Evolutionary conservation across 2,113 vertebrate species (phyloP).

Genomic region (Elaphurus davidianus): DNA sequence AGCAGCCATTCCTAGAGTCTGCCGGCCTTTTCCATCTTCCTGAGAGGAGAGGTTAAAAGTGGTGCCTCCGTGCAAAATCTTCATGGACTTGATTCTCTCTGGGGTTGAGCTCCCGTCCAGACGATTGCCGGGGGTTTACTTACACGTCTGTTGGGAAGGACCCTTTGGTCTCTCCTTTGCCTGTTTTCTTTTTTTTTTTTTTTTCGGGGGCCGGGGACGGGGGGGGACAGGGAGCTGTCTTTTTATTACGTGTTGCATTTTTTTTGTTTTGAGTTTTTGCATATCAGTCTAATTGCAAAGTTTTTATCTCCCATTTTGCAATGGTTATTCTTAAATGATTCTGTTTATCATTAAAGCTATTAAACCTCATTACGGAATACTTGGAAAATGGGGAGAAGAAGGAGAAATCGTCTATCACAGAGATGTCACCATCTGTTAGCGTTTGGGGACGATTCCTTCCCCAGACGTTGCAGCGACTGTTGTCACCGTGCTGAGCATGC

Average conservation of each 20-base stretch:
- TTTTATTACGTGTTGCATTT: not conserved
- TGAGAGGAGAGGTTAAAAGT: not conserved
- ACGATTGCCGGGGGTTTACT: not conserved
- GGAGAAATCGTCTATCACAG: not conserved
- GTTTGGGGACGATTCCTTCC: not conserved
- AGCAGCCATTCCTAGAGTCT: not conserved
- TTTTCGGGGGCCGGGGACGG: accelerated
- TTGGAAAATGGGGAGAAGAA: not conserved
- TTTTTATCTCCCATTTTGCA: not conserved
- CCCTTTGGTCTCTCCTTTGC: not conserved
- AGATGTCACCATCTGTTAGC: not conserved
- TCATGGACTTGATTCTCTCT: not conserved
- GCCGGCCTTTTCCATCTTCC: not conserved
- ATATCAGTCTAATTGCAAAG: not conserved
- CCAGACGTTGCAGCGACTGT: no score
- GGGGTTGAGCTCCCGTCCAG: not conserved
- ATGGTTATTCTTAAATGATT: not conserved
- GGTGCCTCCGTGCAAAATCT: not conserved
- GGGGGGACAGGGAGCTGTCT: not conserved
- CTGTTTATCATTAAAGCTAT: not conserved
- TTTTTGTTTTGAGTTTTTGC: not conserved
- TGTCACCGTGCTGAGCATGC: accelerated
- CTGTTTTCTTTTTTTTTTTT: not conserved
- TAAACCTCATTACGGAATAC: not conserved
- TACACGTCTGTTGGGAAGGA: not conserved